Evolutionary conservation across 2,797 vertebrate genomes (phyloP).

Genomic region (Perdix hodgsoniae): DNA sequence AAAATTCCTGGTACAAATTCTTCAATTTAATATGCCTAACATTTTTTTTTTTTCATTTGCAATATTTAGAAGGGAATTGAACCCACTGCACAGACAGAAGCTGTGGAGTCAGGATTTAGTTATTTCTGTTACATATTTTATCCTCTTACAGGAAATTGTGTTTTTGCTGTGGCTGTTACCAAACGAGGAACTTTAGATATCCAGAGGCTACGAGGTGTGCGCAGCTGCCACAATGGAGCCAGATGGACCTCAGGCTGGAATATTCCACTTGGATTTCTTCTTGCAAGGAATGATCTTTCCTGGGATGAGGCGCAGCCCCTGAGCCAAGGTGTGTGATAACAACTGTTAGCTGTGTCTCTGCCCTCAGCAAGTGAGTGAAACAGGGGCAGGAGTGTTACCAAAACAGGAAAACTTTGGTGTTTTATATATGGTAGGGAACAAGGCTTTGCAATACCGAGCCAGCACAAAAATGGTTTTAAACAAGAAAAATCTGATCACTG

Average conservation of each 20-base stretch:
- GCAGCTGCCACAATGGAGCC: conserved; percentile 90
- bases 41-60: background rate
- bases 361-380: background rate
- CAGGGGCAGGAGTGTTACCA: background rate
- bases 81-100: background rate
- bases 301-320: conserved; percentile 89
- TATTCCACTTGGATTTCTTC: conserved; percentile 89
- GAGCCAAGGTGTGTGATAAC: conserved; percentile 83
- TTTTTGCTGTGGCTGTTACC: conserved; percentile 89
- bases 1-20: background rate
- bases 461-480: background rate
- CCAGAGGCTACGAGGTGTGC: conserved; percentile 81
- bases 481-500: background rate
- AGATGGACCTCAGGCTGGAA: conserved; percentile 93
- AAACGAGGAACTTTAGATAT: conserved; percentile 83
- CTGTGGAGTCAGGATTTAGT: background rate
- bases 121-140: background rate
- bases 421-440: background rate
- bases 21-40: background rate
- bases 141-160: conserved; percentile 81
- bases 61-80: background rate
- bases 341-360: background rate
- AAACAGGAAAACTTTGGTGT: background rate
- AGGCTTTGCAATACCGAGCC: background rate
- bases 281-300: conserved; percentile 86